Base-by-base conservation (phyloP, 2,113 vertebrate genomes). In the Numida meleagris region DNA sequence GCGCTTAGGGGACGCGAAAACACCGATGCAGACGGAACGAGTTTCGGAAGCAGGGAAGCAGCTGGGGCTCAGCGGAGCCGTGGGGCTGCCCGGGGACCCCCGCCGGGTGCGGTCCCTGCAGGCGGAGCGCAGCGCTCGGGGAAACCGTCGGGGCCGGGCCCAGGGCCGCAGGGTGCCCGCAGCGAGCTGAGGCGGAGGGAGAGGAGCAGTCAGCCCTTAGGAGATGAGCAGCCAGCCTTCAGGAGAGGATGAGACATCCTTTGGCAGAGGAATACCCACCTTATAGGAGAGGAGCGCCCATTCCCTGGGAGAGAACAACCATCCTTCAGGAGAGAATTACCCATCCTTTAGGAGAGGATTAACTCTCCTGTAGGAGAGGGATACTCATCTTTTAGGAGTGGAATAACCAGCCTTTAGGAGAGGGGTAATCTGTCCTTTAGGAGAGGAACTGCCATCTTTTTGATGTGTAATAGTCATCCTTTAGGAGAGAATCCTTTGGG, bases 21-120 rank as follows among this genome's bases (percentile, higher is more conserved):
- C 14, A 2, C 34, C 1, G 27, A 0, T 24, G 67, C 2, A 2
- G 53, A 0, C 3, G 20, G 76, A 5, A 11, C 4, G 62, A 31
- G 53, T 31, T 79, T 15, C 1, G 76, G 79, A 20, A 34, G n/a
- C 34, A 1, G 46, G 7, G 6, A 4, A 40, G 73, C 51, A 21
- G 34, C 53, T 14, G 79, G 24, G 17, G 24, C 8, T 76, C 53
- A 55, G 51, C 31, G 25, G 34, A 33, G 43, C 73, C 25, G 25
- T 7, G 23, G 34, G 33, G 61, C 11, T 48, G 62, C 17, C 27
- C 2, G 19, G 31, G 50, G 7, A 31, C 17, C 15, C 33, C 31
- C 11, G 5, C 40, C 25, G 33, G 62, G 62, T 15, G 38, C 15
- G 42, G 53, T 71, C 23, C 13, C 40, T 14, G 59, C 20, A 11